phyloP scores from a whole-genome alignment of 2,888 invertebrate species.

The Zygothrica quintamaculata region DNA sequence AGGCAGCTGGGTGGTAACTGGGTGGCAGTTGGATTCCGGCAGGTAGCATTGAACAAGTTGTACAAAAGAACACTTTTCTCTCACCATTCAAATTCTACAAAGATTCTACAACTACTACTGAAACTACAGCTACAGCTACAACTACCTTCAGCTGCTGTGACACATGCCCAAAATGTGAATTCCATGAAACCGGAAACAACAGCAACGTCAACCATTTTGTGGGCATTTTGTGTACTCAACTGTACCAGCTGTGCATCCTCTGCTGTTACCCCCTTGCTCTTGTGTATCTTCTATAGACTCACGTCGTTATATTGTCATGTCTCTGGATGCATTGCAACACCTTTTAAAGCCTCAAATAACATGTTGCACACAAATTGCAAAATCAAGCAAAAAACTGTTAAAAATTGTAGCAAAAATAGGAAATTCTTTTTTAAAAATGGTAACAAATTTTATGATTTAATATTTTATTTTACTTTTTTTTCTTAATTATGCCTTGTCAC shows the following conservation, averaged over 20 bases:
- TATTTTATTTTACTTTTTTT: too few species aligned
- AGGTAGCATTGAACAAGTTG: constrained; percentile 26
- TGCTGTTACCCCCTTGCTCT: constrained; percentile 26
- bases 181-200: constrained; percentile 59
- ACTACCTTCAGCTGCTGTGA: constrained; percentile 53
- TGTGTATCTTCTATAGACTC: constrained; percentile 73
- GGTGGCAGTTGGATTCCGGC: neutral
- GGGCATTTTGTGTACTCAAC: constrained; percentile 67
- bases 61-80: too few species aligned
- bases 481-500: too few species aligned
- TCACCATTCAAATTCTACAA: too few species aligned
- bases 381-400: constrained; percentile 32
- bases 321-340: constrained; percentile 5
- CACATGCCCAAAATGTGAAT: constrained; percentile 67
- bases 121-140: too few species aligned
- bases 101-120: too few species aligned
- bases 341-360: constrained; percentile 15
- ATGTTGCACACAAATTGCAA: constrained; percentile 53
- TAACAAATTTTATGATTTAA: too few species aligned
- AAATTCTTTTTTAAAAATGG: too few species aligned
- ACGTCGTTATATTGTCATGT: constrained; percentile 42
- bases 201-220: constrained; percentile 61
- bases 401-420: too few species aligned
- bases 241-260: constrained; percentile 43
- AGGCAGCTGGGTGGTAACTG: too few species aligned